Evolutionary conservation across 2,113 vertebrate genomes (phyloP).

Genomic region (Microtus richardsoni): DNA sequence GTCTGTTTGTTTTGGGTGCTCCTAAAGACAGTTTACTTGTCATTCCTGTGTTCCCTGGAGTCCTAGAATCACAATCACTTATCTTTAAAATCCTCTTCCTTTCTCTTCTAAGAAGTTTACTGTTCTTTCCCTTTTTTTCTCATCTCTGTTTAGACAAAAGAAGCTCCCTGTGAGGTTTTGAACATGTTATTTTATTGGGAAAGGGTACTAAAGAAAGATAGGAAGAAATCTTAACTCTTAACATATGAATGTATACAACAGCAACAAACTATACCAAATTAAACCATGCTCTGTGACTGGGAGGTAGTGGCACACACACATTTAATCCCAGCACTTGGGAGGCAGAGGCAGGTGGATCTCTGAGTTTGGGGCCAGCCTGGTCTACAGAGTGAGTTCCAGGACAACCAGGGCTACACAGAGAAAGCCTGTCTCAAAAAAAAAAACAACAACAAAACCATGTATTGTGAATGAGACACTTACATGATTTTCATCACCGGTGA

Average conservation of each 20-base stretch:
- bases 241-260: background rate
- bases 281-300: background rate
- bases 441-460: no score
- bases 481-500: background rate
- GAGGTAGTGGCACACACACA: no score
- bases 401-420: no score
- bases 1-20: background rate
- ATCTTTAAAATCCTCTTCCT: conserved; percentile 6
- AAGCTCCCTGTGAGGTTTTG: background rate
- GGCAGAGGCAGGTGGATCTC: no score
- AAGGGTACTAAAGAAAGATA: conserved; percentile 12
- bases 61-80: background rate
- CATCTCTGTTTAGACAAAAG: conserved; percentile 7
- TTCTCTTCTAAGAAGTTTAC: background rate
- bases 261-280: background rate
- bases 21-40: conserved; percentile 17
- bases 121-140: background rate
- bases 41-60: background rate
- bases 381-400: no score
- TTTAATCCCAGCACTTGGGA: no score
- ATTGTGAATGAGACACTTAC: background rate
- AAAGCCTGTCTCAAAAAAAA: no score
- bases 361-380: no score
- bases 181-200: background rate
- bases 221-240: background rate